Evolutionary conservation across 2,888 invertebrate species (phyloP).

Genomic region (Limnephilus auricula): DNA sequence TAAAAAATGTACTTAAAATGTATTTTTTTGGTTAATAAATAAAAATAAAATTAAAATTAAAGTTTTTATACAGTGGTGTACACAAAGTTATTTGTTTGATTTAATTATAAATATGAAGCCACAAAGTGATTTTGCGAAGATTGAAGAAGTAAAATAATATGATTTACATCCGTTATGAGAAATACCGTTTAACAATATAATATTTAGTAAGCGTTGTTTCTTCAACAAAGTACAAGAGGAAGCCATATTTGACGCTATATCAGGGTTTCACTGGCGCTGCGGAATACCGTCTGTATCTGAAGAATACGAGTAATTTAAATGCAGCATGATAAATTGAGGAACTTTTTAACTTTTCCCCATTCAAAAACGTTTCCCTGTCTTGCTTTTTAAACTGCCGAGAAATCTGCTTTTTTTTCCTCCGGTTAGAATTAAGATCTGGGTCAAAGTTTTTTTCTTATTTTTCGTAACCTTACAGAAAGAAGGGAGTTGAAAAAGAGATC

Average conservation of each 20-base stretch:
- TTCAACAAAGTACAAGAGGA: not conserved
- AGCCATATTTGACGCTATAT: not conserved
- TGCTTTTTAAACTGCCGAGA: slow-evolving; percentile 5
- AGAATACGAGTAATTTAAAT: slow-evolving; percentile 47
- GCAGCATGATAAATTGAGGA: slow-evolving; percentile 54
- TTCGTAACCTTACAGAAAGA: not conserved
- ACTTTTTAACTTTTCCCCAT: slow-evolving; percentile 29
- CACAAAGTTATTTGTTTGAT: too few species aligned
- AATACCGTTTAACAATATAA: not conserved
- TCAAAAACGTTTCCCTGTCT: slow-evolving; percentile 24
- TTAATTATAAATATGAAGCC: too few species aligned
- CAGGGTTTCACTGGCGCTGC: not conserved
- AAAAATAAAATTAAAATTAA: too few species aligned
- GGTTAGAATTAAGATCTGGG: not conserved
- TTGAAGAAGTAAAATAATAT: not conserved
- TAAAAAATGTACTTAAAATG: too few species aligned
- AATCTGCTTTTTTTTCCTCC: not conserved
- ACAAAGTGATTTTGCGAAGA: too few species aligned
- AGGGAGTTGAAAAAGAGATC: not conserved
- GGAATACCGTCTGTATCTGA: slow-evolving; percentile 9
- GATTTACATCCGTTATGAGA: not conserved
- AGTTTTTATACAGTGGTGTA: too few species aligned
- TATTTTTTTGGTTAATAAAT: too few species aligned
- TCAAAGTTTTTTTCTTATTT: not conserved
- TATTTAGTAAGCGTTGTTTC: not conserved